Conservation (phyloP, 2,113 vertebrate species). For the Naja naja region DNA sequence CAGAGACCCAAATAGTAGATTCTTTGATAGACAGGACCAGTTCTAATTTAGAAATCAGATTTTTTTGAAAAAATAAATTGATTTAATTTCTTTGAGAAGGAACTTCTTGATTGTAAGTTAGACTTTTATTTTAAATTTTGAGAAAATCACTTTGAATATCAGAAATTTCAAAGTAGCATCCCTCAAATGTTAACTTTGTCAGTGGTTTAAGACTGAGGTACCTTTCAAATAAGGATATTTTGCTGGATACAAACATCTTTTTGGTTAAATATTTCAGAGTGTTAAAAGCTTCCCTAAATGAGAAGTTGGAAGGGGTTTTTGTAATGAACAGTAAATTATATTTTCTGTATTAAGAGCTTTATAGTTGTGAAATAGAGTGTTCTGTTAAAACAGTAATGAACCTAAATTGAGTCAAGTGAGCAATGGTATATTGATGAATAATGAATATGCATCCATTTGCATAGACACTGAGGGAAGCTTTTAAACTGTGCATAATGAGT, state of each 20-base stretch:
- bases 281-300: not conserved
- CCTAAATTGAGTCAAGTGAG: not conserved
- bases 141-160: not conserved
- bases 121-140: not conserved
- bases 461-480: constrained; percentile 1
- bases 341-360: not conserved
- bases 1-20: not conserved
- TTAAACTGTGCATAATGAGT: constrained; percentile 50
- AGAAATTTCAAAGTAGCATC: not conserved
- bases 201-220: not conserved
- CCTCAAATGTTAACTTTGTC: not conserved
- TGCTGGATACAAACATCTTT: not conserved
- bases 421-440: not conserved
- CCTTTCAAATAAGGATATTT: not conserved
- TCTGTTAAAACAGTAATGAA: not conserved
- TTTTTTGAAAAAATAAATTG: not conserved
- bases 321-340: not conserved
- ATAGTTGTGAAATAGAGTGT: not conserved
- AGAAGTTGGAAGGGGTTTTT: not conserved
- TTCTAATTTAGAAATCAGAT: not conserved
- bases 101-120: not conserved
- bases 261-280: not conserved
- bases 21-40: not conserved
- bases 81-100: not conserved
- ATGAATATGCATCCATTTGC: not conserved